phyloP scores from a whole-genome alignment of 2,113 vertebrate genomes.

The Bujurquina vittata region DNA sequence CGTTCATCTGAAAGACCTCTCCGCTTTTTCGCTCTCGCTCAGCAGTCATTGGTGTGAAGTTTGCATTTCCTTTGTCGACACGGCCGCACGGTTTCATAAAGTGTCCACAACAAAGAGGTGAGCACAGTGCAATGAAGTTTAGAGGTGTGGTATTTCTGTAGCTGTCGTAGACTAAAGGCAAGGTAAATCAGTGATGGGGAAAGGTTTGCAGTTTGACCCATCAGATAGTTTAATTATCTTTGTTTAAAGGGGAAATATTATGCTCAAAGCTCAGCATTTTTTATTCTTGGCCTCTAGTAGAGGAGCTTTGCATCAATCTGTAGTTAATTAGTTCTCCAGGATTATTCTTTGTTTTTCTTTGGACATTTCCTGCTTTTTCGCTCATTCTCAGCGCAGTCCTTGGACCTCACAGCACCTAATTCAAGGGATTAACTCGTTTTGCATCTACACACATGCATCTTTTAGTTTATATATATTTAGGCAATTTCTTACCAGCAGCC shows the following conservation, averaged over 20 bases:
- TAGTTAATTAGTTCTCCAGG: too few relatives aligned
- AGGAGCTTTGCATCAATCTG: not conserved
- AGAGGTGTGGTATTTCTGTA: not conserved
- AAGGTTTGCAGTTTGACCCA: not conserved
- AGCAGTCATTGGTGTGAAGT: conserved; percentile 35
- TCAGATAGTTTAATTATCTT: not conserved
- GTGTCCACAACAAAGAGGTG: not conserved
- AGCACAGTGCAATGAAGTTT: not conserved
- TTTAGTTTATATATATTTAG: not conserved
- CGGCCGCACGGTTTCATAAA: not conserved
- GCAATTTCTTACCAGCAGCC: not conserved
- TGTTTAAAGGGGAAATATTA: conserved; percentile 5
- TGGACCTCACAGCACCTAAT: not conserved
- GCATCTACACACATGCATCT: not conserved
- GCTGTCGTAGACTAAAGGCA: not conserved
- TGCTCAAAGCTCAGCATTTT: not conserved
- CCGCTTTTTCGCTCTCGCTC: conserved; percentile 6
- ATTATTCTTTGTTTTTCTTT: not conserved
- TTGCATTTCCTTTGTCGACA: conserved; percentile 44
- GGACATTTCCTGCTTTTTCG: not conserved
- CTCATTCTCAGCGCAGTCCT: not conserved
- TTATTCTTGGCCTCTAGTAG: not conserved
- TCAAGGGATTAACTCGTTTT: not conserved
- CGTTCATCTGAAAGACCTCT: conserved; percentile 68
- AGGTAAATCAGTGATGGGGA: not conserved